Percentiles rank a stretch among this genome's conserved stretches.
Conservation (phyloP, 2,888 invertebrate species). For the Perdita meconis region DNA sequence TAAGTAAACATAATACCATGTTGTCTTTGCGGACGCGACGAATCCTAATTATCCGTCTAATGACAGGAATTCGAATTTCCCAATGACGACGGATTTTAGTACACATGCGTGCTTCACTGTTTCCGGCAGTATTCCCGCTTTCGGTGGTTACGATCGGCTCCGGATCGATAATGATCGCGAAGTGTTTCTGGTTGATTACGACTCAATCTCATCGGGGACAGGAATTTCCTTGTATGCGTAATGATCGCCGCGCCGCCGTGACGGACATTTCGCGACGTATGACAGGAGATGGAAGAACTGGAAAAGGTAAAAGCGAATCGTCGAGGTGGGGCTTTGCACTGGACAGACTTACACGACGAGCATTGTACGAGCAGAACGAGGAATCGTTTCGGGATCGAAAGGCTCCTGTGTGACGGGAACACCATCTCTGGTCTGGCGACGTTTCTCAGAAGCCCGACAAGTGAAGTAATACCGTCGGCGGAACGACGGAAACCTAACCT, state of each 20-base stretch:
- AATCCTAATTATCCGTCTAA: constrained; percentile 35
- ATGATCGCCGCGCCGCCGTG: neutral
- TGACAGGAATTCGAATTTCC: constrained; percentile 34
- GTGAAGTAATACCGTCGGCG: constrained; percentile 29
- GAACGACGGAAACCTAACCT: constrained; percentile 45
- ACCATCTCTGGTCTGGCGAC: constrained; percentile 36
- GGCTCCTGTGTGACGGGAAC: constrained; percentile 43
- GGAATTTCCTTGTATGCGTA: neutral
- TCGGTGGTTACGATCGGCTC: constrained; percentile 13
- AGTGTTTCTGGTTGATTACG: neutral
- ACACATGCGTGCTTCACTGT: constrained; percentile 26
- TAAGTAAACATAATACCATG: neutral
- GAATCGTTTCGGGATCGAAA: constrained; percentile 61
- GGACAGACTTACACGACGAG: constrained; percentile 74
- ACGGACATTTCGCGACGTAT: neutral
- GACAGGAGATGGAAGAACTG: neutral
- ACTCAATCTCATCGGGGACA: neutral
- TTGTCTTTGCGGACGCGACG: constrained; percentile 1
- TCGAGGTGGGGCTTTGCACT: neutral
- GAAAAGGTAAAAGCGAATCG: neutral
- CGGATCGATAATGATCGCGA: neutral
- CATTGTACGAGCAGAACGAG: constrained; percentile 68
- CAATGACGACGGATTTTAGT: neutral
- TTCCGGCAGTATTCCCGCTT: constrained; percentile 51
- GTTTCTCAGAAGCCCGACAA: constrained; percentile 9